Evolutionary conservation across 2,888 invertebrate species (phyloP), one percentile per base, ranked within the genome.

Genomic region (Trachelus troglodyta): DNA sequence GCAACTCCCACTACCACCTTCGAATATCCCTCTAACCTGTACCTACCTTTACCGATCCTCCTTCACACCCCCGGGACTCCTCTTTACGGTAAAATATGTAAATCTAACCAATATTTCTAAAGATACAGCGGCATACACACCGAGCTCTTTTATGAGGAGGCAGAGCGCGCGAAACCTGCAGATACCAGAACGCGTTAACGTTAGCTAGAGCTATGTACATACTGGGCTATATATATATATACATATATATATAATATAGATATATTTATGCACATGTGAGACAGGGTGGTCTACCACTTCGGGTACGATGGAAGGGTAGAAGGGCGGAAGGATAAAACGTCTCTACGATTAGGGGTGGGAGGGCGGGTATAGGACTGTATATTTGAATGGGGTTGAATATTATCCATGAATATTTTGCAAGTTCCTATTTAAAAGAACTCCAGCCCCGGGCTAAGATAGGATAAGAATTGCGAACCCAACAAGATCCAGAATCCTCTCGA

Each of bases 91-190:
- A 89, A 90, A 90, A 90, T 89, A 90, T 90, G 90, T 88, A 90
- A 90, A 90, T 90, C 90, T 89, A 90, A 89, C 90, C 90, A 89
- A 90, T 90, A 90, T 90, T 90, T 90, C 88, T 89, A 89, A 90
- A 90, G 89, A 89, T 88, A 88, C 88, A 81, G 81, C 82, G 77
- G 78, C 77, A 80, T 77, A 81, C 80, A 78, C 77, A 75, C 75
- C 82, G 81, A 82, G 85, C 85, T 86, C 87, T 88, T 89, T 89
- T 90, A 89, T 85, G 87, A 88, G 80, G 86, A 85, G 82, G 82
- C 85, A 83, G 81, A 85, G 84, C 75, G 77, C 82, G 85, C 86
- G 86, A 86, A 85, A 85, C 83, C 86, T 84, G 86, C 87, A 84
- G 85, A 87, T 80, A 81, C 79, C 79, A 35, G 23, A 35, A 23